Percentiles rank a stretch among this genome's conserved stretches.
Conservation (phyloP, 2,113 vertebrate genomes). For the Excalfactoria chinensis region DNA sequence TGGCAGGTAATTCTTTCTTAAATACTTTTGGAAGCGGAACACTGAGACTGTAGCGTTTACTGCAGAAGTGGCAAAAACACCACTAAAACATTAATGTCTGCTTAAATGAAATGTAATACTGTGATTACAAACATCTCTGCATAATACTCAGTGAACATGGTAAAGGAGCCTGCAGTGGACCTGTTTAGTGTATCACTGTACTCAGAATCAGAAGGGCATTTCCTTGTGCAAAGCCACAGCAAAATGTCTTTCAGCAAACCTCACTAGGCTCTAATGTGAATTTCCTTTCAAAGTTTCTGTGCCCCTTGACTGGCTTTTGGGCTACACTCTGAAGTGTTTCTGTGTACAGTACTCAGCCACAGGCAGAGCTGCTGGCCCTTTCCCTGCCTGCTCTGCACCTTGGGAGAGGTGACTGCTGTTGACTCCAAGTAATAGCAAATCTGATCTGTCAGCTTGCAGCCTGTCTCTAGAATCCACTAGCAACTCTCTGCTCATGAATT, state of each 20-base stretch:
- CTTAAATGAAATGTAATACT: neutral
- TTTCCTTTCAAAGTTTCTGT: neutral
- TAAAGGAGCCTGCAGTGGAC: neutral
- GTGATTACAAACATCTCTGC: neutral
- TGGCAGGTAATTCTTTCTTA: neutral
- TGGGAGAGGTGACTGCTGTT: fast-evolving
- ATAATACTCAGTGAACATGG: neutral
- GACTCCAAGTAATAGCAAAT: neutral
- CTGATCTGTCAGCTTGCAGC: fast-evolving
- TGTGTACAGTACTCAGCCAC: neutral
- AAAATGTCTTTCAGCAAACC: neutral
- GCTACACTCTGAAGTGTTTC: neutral
- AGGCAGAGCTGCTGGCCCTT: too few species aligned
- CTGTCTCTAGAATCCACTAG: neutral
- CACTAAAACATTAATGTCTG: neutral
- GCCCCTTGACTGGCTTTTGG: neutral
- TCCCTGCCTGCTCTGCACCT: neutral
- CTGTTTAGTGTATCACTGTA: neutral
- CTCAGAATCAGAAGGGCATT: neutral
- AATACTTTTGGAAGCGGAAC: neutral
- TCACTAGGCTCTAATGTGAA: neutral
- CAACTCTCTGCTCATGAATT: fast-evolving
- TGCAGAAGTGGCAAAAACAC: neutral
- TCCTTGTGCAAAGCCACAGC: neutral
- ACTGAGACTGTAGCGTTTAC: fast-evolving